Conservation (phyloP, 2,888 invertebrate genomes). For the Herminia tarsipennalis region DNA sequence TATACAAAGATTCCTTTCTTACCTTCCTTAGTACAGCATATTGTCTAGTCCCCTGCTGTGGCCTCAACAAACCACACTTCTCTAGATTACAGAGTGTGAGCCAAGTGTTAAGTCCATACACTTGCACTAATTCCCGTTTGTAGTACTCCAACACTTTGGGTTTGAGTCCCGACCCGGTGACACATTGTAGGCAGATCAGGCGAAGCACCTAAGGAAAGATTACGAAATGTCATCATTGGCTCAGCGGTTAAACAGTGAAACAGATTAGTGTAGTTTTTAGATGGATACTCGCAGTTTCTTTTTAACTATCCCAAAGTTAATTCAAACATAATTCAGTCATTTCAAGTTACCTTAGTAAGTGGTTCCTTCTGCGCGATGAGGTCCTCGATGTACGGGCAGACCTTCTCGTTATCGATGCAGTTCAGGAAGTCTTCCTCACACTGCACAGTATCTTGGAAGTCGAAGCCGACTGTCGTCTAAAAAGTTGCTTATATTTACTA, state of each 20-base stretch:
- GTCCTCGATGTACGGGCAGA: slow-evolving; percentile 95
- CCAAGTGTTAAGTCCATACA: slow-evolving; percentile 94
- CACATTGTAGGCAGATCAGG: slow-evolving; percentile 96
- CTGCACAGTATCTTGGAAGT: slow-evolving; percentile 92
- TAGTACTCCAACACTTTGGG: slow-evolving; percentile 91
- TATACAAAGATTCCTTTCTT: no score
- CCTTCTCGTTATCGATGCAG: slow-evolving; percentile 96
- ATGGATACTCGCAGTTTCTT: neutral
- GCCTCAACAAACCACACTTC: slow-evolving; percentile 92
- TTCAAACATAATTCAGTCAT: neutral
- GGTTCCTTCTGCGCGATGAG: slow-evolving; percentile 94
- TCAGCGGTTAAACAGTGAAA: no score
- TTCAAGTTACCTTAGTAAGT: slow-evolving; percentile 85
- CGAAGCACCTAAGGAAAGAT: slow-evolving; percentile 89
- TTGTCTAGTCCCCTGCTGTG: slow-evolving; percentile 90
- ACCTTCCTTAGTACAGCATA: slow-evolving; percentile 92
- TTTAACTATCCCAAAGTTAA: neutral
- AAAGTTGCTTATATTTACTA: no score
- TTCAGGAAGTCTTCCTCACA: slow-evolving; percentile 97
- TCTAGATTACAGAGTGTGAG: slow-evolving; percentile 94
- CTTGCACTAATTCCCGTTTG: slow-evolving; percentile 87
- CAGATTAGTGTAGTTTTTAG: neutral
- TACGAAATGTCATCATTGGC: neutral
- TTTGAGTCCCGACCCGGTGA: slow-evolving; percentile 96
- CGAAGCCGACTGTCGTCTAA: slow-evolving; percentile 88